phyloP scores from a whole-genome alignment of 35 echinoderm and acorn worm species.

The Diadema setosum region DNA sequence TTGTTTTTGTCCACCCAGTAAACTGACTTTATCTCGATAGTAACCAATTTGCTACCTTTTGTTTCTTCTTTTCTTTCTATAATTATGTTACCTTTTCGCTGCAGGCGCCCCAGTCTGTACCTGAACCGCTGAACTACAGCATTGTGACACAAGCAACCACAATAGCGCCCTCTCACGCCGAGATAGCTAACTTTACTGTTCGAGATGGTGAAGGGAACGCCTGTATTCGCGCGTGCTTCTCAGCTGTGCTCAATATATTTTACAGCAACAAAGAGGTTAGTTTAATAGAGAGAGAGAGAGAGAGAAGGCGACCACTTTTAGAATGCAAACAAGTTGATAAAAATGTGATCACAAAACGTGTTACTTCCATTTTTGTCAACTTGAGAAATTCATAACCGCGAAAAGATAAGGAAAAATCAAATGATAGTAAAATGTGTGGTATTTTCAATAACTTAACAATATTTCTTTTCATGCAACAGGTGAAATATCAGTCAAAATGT shows the following conservation, averaged over 20 bases:
- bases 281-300: background rate
- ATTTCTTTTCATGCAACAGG: too few species aligned
- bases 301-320: background rate
- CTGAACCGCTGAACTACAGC: background rate
- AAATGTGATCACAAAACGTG: too few species aligned
- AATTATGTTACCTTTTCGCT: too few species aligned
- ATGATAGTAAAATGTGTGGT: background rate
- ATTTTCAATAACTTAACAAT: too few species aligned
- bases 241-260: background rate
- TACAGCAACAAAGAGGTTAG: background rate
- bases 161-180: background rate
- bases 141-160: background rate
- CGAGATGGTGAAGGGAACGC: background rate
- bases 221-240: conserved; percentile 1
- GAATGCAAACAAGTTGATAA: background rate
- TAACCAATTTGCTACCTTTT: background rate
- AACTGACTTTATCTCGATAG: too few species aligned
- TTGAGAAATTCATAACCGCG: background rate
- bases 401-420: background rate
- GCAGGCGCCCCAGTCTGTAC: background rate
- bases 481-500: too few species aligned
- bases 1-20: too few species aligned
- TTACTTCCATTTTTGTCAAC: too few species aligned
- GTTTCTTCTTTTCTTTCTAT: background rate
- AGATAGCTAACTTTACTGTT: background rate